phyloP scores from a whole-genome alignment of 2,113 vertebrate species.

The Bubo blakistoni region DNA sequence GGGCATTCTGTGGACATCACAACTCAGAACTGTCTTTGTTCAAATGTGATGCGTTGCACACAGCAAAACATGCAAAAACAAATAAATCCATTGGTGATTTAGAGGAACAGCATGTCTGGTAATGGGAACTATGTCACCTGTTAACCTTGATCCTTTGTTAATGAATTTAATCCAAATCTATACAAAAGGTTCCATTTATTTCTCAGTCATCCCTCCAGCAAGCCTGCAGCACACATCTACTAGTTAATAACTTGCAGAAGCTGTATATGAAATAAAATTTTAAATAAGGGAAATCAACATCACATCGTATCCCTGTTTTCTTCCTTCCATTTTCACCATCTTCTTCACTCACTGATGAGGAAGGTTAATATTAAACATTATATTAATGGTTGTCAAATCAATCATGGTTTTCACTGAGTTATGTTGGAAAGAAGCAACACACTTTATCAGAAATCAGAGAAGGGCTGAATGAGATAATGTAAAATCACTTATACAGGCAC shows the following conservation, averaged over 20 bases:
- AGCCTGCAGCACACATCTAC: background rate
- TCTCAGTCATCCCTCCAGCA: background rate
- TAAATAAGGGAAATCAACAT: background rate
- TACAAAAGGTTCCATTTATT: background rate
- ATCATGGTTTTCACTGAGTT: conserved; percentile 72
- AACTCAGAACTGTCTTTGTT: background rate
- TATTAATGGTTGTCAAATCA: conserved; percentile 75
- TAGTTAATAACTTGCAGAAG: background rate
- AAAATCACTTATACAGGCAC: conserved; percentile 74
- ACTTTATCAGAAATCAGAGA: conserved; percentile 77
- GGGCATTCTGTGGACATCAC: background rate
- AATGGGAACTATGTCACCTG: background rate
- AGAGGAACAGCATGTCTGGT: background rate
- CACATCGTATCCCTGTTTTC: background rate
- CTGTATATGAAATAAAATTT: background rate
- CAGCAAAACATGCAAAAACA: background rate
- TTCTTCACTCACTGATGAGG: conserved; percentile 30
- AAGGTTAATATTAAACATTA: conserved; percentile 71
- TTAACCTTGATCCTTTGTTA: background rate
- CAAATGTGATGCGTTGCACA: background rate
- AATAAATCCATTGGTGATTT: background rate
- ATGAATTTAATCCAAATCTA: background rate
- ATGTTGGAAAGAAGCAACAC: conserved; percentile 71
- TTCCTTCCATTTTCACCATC: background rate
- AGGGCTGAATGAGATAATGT: conserved; percentile 73